Conservation (phyloP, 2,888 invertebrate genomes). For the Elegia similella region DNA sequence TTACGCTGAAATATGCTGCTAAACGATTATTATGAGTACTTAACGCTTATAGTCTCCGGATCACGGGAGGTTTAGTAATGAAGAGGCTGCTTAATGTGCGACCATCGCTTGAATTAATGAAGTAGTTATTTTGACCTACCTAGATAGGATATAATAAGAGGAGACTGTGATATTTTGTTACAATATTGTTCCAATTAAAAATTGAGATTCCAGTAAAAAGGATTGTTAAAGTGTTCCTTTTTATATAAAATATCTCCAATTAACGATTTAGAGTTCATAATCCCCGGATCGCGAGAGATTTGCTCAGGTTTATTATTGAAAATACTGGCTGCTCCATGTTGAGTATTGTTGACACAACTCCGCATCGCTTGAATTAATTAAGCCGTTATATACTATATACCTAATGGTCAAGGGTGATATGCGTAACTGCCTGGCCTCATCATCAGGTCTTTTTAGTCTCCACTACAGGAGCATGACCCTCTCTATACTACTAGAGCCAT, state of each 20-base stretch:
- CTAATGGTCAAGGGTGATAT: neutral
- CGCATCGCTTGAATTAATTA: constrained; percentile 9
- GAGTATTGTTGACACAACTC: neutral
- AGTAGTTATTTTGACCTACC: neutral
- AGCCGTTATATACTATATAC: constrained; percentile 1
- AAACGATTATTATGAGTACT: neutral
- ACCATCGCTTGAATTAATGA: constrained; percentile 5
- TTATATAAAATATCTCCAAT: no score
- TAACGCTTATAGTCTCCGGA: neutral
- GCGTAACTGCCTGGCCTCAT: no score
- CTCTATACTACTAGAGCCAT: no score
- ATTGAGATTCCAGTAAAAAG: no score
- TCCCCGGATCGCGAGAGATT: neutral
- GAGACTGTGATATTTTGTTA: no score
- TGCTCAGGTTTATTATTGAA: constrained; percentile 4
- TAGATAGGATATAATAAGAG: no score
- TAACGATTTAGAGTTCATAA: no score
- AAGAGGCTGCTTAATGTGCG: neutral
- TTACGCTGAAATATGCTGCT: neutral
- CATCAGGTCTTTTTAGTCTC: no score
- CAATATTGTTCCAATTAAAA: no score
- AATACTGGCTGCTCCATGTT: neutral
- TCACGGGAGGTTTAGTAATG: constrained; percentile 1
- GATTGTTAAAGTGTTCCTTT: no score
- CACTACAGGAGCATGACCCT: no score